Percentiles rank a stretch among this genome's conserved stretches.
phyloP scores from a whole-genome alignment of 2,888 invertebrate genomes.

The Phyllotreta striolata region DNA sequence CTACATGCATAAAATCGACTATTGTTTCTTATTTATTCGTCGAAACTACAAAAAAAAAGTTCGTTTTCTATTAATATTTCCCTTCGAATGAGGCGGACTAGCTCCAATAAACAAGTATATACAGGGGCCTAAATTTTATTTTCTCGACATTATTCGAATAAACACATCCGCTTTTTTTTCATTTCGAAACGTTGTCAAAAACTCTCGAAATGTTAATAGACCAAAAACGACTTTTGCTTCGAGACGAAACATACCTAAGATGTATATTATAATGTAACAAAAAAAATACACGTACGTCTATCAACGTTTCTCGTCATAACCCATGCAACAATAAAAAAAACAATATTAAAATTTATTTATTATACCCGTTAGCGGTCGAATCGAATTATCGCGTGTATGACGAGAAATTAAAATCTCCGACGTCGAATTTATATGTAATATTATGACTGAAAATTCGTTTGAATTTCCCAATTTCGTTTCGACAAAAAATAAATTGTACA shows the following conservation, averaged over 20 bases:
- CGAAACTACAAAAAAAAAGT: constrained; percentile 41
- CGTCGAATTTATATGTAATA: constrained; percentile 45
- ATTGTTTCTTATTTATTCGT: constrained; percentile 45
- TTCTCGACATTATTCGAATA: no score
- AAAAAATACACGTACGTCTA: constrained; percentile 46
- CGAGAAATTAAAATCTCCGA: constrained; percentile 37
- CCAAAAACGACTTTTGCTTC: constrained; percentile 28
- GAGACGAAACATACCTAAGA: constrained; percentile 46
- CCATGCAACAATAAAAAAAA: no score
- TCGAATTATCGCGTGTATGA: constrained; percentile 5
- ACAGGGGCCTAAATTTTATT: background rate
- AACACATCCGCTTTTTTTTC: no score
- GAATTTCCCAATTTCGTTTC: constrained; percentile 47
- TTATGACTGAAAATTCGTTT: constrained; percentile 47
- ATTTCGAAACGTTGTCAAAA: constrained; percentile 14
- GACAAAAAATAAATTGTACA: constrained; percentile 55
- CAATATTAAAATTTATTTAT: constrained; percentile 8
- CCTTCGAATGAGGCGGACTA: background rate
- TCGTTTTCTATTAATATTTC: constrained; percentile 37
- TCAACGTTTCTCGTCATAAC: constrained; percentile 15
- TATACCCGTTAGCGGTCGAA: background rate
- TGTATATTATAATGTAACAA: constrained; percentile 56
- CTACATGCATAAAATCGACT: constrained; percentile 42
- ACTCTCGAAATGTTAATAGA: constrained; percentile 40
- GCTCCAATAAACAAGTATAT: background rate